Evolutionary conservation across 1,140 invertebrate genomes (phyloP), one percentile per base, ranked within the genome.

Genomic region (Leptinotarsa texana): DNA sequence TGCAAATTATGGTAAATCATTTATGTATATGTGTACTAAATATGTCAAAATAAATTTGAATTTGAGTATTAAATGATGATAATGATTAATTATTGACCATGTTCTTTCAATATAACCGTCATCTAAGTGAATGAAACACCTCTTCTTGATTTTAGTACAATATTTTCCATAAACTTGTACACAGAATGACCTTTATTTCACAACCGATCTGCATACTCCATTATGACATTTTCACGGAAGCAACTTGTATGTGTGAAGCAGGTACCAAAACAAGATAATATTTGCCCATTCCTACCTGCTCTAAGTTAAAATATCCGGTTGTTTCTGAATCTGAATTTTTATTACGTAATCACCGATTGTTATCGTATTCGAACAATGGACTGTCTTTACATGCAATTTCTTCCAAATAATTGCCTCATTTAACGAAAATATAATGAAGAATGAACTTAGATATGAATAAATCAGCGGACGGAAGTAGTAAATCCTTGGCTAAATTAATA

Each of bases 401-500:
- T 57, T 57, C n/a, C 51, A 57, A 57, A 57, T 57, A 57, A 57
- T 57, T 57, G 51, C 51, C 51, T 18, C 4, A 57, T 57, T 57
- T 57, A 57, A 57, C n/a, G 51, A 57, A 57, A 57, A 57, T 17
- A 18, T 57, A 57, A 57, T 18, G n/a, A 57, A 15, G 33, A 42
- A 57, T 17, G 51, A 57, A 57, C 51, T 57, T 15, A 57, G 15
- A 57, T 57, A 57, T 57, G 51, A 57, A 57, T 57, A 57, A 57
- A 57, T 57, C 51, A 57, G n/a, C 51, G 51, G 13, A 18, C 51
- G 51, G 51, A 57, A 57, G n/a, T 57, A 13, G 15, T 57, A 57
- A 17, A 57, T n/a, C 51, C n/a, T 42, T 11, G 33, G 33, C 33
- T 42, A 42, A 42, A 42, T 42, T 42, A 42, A 42, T 42, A 42